Percentiles rank a stretch among this genome's conserved stretches.
phyloP scores from a whole-genome alignment of 2,113 vertebrate genomes.

The Anhinga anhinga region DNA sequence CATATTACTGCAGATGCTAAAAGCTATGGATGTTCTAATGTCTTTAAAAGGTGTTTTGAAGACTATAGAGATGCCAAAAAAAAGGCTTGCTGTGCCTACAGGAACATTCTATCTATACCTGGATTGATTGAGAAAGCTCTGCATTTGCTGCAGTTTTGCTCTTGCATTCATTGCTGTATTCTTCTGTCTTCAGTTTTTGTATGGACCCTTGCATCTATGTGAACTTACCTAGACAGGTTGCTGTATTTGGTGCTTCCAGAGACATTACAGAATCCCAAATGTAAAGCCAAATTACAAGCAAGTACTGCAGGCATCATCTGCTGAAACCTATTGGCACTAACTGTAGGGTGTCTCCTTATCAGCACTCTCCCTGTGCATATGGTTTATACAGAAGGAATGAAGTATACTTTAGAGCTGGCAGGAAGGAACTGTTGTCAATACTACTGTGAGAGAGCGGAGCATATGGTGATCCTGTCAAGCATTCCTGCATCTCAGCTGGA shows the following conservation, averaged over 20 bases:
- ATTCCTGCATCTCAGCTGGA: constrained; percentile 36
- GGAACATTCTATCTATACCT: background rate
- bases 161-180: background rate
- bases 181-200: background rate
- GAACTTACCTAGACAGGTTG: background rate
- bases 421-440: constrained; percentile 27
- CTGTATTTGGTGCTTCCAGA: background rate
- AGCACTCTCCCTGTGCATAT: background rate
- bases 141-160: background rate
- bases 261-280: background rate
- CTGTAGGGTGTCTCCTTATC: background rate
- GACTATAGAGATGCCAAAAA: background rate
- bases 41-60: background rate
- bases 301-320: background rate
- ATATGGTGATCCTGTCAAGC: constrained; percentile 41
- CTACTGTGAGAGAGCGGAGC: background rate
- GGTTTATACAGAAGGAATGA: background rate
- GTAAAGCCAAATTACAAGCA: background rate
- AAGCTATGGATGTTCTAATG: background rate
- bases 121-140: background rate
- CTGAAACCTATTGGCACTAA: background rate
- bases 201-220: background rate
- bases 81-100: background rate
- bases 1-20: background rate
- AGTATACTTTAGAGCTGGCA: background rate